A percentile compares a stretch with the other conserved stretches of the same genome.
These are phyloP conservation scores for Andrena praecox DNA, from an alignment of 2,888 invertebrate genomes.

Conservation along the genomic window DNA sequence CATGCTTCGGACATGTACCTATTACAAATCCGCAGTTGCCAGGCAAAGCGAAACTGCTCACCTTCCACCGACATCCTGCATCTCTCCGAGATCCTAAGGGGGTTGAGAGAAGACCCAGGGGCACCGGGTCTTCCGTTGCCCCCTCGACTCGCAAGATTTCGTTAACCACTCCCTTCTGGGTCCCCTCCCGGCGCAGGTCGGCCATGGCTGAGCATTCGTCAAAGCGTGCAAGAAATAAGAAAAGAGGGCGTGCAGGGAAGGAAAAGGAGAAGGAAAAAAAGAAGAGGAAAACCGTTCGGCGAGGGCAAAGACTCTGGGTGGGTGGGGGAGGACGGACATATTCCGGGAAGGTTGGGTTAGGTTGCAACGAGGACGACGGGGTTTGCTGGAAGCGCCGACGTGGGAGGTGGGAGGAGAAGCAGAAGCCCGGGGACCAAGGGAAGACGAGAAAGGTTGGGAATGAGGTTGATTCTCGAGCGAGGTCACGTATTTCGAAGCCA, in stretches of 20 bases:
- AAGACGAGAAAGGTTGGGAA: conserved; percentile 78
- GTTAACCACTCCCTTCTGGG: conserved; percentile 52
- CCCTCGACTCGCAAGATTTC: conserved; percentile 4
- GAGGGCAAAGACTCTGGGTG: conserved; percentile 40
- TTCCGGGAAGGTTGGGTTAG: conserved; percentile 70
- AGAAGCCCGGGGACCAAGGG: conserved; percentile 41
- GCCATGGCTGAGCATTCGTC: conserved; percentile 31
- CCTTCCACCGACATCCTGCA: background rate
- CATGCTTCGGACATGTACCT: too few species aligned
- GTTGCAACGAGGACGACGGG: conserved; percentile 58
- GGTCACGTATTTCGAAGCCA: conserved; percentile 84
- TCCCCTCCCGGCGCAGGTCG: background rate
- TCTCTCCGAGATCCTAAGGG: background rate
- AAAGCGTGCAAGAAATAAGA: conserved; percentile 28
- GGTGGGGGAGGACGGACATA: conserved; percentile 47
- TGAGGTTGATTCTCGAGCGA: conserved; percentile 84
- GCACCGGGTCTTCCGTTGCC: too few species aligned
- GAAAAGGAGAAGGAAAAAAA: conserved; percentile 31
- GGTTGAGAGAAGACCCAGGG: conserved; percentile 14
- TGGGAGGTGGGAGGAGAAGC: conserved; percentile 36
- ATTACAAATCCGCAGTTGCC: background rate
- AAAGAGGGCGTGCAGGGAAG: conserved; percentile 39
- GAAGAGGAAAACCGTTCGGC: conserved; percentile 35
- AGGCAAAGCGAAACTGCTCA: background rate
- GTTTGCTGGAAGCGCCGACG: conserved; percentile 61